phyloP scores from a whole-genome alignment of 2,113 vertebrate species.

The Oxyura jamaicensis region DNA sequence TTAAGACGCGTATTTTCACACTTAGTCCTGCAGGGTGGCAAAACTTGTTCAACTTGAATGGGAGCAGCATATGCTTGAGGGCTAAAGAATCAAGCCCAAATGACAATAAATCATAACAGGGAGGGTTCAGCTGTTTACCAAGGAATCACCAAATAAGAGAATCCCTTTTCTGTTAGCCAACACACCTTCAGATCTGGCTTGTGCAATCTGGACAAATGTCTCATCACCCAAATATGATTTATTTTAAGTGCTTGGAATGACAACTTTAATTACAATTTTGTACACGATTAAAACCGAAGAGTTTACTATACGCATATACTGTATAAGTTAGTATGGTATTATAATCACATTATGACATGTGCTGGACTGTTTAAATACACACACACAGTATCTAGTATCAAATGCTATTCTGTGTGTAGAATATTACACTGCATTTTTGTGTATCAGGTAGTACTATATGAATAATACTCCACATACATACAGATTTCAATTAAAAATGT shows the following conservation, averaged over 20 bases:
- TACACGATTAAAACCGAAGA: background rate
- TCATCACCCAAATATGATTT: background rate
- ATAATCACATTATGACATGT: background rate
- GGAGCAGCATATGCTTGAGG: background rate
- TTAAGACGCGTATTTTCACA: constrained; percentile 28
- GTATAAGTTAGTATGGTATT: background rate
- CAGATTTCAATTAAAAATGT: background rate
- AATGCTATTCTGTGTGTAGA: background rate
- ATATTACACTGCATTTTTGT: background rate
- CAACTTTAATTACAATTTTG: background rate
- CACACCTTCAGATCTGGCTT: background rate
- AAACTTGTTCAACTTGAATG: constrained; percentile 57
- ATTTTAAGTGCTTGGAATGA: background rate
- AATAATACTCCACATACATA: background rate
- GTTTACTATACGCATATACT: background rate
- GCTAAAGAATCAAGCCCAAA: constrained; percentile 1
- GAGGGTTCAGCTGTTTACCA: background rate
- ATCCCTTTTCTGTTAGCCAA: background rate
- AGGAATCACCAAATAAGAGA: background rate
- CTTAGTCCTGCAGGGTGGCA: background rate
- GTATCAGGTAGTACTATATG: background rate
- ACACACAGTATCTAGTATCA: background rate
- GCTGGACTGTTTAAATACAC: background rate
- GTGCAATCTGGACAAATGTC: background rate
- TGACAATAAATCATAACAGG: background rate